Evolutionary conservation across 2,888 invertebrate genomes (phyloP).

Genomic region (Cephus spinipes): DNA sequence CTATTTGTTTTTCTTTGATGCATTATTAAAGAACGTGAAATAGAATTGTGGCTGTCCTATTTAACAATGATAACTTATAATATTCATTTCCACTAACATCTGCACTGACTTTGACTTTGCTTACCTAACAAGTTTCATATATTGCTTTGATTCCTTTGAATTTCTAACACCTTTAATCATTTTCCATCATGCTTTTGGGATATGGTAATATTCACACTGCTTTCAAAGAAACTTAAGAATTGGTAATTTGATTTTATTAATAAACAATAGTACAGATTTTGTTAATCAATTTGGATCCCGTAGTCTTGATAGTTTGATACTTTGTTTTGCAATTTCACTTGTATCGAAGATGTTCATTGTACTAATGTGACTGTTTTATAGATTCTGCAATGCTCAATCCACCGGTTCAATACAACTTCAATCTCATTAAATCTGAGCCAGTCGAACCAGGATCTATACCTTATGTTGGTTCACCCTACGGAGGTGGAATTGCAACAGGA

Average conservation of each 20-base stretch:
- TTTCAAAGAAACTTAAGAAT: not conserved
- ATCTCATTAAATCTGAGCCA: conserved; percentile 54
- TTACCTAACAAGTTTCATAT: not conserved
- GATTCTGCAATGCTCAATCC: conserved; percentile 41
- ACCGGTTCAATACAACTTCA: conserved; percentile 45
- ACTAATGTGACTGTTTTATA: conserved; percentile 25
- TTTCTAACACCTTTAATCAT: not conserved
- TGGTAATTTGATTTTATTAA: not conserved
- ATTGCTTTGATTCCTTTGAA: not conserved
- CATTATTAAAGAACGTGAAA: not conserved
- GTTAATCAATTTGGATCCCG: not conserved
- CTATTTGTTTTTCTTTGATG: not conserved
- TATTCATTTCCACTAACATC: not conserved
- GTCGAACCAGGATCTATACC: conserved; percentile 34
- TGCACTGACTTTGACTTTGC: not conserved
- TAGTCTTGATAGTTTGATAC: not conserved
- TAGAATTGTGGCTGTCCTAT: not conserved
- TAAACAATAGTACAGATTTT: not conserved
- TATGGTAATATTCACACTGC: not conserved
- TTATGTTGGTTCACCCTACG: conserved; percentile 31
- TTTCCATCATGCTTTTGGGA: not conserved
- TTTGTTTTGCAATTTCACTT: not conserved
- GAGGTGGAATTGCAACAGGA: conserved; percentile 29
- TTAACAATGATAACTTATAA: not conserved
- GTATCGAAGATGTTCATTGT: not conserved